These are phyloP conservation scores for Pipistrellus kuhlii DNA, from an alignment of 2,797 vertebrate species.

Conservation along the genomic window DNA sequence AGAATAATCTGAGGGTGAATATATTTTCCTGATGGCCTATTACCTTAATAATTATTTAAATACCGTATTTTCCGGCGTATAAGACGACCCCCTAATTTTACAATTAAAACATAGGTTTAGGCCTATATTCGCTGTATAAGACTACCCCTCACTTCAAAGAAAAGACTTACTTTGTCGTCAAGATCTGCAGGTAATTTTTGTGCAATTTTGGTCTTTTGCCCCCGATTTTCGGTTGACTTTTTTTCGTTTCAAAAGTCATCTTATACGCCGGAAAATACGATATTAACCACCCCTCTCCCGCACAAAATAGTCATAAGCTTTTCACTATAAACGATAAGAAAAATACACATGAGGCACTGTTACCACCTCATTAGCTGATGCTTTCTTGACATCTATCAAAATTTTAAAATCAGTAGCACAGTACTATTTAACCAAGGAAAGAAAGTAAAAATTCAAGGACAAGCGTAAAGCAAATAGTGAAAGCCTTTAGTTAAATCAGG, in stretches of 20 bases:
- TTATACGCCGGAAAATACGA: too few species aligned
- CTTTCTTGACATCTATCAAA: background rate
- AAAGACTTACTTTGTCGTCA: too few species aligned
- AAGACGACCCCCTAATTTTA: too few species aligned
- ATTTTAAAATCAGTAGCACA: background rate
- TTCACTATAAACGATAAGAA: constrained; percentile 1
- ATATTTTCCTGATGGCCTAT: background rate
- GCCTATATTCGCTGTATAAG: too few species aligned
- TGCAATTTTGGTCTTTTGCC: too few species aligned
- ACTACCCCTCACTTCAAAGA: too few species aligned
- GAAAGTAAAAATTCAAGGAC: background rate
- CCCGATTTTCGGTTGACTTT: too few species aligned
- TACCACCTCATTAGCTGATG: background rate
- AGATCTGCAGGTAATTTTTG: too few species aligned
- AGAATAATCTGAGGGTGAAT: constrained; percentile 17
- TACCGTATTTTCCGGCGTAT: too few species aligned
- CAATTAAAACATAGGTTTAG: too few species aligned
- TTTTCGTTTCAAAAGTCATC: too few species aligned
- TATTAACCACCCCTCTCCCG: background rate
- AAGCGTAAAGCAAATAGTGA: constrained; percentile 29
- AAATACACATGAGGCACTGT: background rate
- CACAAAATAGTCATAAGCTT: background rate
- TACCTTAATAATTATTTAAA: constrained; percentile 39
- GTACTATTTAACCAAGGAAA: background rate
- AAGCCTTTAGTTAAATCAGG: background rate